Evolutionary conservation across 2,797 vertebrate genomes (phyloP), one percentile per base, ranked within the genome.

Genomic region (Scarus forsteni): DNA sequence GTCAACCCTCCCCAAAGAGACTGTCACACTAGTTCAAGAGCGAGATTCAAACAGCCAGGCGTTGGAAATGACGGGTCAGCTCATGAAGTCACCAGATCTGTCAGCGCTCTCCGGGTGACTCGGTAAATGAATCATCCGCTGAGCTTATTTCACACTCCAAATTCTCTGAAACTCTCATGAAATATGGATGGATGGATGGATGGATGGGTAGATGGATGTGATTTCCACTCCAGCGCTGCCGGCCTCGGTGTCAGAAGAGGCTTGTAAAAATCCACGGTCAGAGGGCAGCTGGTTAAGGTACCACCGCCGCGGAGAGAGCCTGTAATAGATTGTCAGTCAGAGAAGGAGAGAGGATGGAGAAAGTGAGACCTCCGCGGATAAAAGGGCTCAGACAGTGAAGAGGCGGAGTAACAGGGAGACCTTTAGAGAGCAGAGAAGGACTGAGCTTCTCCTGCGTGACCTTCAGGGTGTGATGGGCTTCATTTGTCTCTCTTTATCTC

Each of bases 21-120:
- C 79, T 50, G 76, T 70, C 58, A 44, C 40, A 39, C 46, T 60
- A 18, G 19, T 19, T 59, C 58, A 60, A 54, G 42, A 59, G 15
- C 78, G 58, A 14, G 3, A 60, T 64, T 52, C 45, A 35, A 77
- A 70, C 10, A 34, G 42, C 6, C 39, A 10, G 0, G 46, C 54
- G 52, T 46, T 76, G 0, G 40, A 77, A 65, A 45, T 60, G 60
- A 73, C 43, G 18, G 77, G 59, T 72, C 64, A 44, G 65, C 60
- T 67, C 52, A 14, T 84, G 82, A 88, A 80, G 74, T 89, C 76
- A 89, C 54, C 76, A 39, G 60, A 60, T 61, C 55, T 59, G 56
- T 74, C 70, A 56, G 81, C 75, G 64, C 66, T 66, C 52, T 13
- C 8, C 27, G 43, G 54, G 35, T 69, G 80, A 85, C 64, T 85